A percentile compares a stretch with the other conserved stretches of the same genome.
Evolutionary conservation across 1,140 invertebrate species (phyloP).

Genomic region (Zaprionus ghesquierei): DNA sequence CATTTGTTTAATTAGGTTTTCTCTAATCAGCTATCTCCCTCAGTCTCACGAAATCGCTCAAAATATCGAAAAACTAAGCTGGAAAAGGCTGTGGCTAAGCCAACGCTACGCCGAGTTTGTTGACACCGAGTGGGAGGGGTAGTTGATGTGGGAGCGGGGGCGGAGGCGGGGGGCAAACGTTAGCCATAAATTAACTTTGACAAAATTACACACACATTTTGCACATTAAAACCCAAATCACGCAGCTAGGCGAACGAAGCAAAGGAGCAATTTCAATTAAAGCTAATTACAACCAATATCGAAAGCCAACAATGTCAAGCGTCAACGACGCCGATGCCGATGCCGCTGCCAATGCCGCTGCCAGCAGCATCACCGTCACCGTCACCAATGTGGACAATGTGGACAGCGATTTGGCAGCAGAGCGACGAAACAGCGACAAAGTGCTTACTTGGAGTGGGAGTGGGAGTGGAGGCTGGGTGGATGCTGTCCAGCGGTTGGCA

Average conservation of each 20-base stretch:
- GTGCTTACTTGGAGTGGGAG: background rate
- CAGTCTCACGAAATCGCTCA: background rate
- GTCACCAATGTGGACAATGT: background rate
- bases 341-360: conserved; percentile 1
- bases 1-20: conserved; percentile 54
- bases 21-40: conserved; percentile 58
- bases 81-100: conserved; percentile 27
- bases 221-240: conserved; percentile 78
- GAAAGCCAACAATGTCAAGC: conserved; percentile 78
- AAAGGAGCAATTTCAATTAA: conserved; percentile 80
- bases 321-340: conserved; percentile 49
- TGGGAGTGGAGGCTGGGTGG: background rate
- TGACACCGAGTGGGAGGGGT: background rate
- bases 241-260: conserved; percentile 51
- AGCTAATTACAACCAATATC: conserved; percentile 81
- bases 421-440: background rate
- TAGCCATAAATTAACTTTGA: conserved; percentile 77
- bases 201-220: conserved; percentile 72
- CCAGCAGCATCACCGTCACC: background rate
- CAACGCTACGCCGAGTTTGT: conserved; percentile 11
- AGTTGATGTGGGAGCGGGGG: background rate
- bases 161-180: conserved; percentile 12
- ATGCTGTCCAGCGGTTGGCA: conserved; percentile 21
- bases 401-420: background rate
- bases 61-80: conserved; percentile 33